Conservation (phyloP, 2,888 invertebrate species). For the Tryphoninae sp. region DNA sequence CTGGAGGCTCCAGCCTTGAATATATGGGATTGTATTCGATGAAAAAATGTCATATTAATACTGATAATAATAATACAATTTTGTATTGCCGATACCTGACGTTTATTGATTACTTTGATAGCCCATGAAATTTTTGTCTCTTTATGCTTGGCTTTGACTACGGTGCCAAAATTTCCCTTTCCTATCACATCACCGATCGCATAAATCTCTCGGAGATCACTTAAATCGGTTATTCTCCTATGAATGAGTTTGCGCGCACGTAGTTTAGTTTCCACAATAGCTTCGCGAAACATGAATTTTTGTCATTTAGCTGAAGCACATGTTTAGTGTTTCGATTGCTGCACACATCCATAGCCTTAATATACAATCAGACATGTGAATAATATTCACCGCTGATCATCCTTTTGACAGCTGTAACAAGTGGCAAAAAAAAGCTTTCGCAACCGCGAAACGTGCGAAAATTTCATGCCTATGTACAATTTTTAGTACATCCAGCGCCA, state of each 20-base stretch:
- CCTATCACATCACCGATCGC: constrained; percentile 79
- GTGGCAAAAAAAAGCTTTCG: background rate
- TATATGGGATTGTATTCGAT: background rate
- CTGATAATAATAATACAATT: constrained; percentile 18
- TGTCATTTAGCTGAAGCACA: constrained; percentile 41
- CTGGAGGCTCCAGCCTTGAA: constrained; percentile 66
- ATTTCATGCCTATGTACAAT: constrained; percentile 1
- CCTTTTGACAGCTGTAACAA: background rate
- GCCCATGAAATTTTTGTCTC: constrained; percentile 78
- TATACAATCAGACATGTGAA: background rate
- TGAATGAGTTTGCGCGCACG: constrained; percentile 77
- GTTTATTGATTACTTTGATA: constrained; percentile 81
- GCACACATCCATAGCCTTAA: background rate
- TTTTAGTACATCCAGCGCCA: constrained; percentile 30
- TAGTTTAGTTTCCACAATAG: constrained; percentile 53
- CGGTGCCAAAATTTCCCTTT: constrained; percentile 80
- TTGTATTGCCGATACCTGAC: constrained; percentile 69
- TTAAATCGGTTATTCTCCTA: constrained; percentile 75
- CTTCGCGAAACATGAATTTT: constrained; percentile 55
- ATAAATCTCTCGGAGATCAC: constrained; percentile 76
- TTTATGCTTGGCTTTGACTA: constrained; percentile 78
- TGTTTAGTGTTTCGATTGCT: background rate
- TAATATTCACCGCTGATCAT: background rate
- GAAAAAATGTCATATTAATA: background rate
- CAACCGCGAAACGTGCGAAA: background rate